These are phyloP conservation scores for Ciconia stormi DNA, from an alignment of 2,113 vertebrate genomes.

Conservation along the genomic window DNA sequence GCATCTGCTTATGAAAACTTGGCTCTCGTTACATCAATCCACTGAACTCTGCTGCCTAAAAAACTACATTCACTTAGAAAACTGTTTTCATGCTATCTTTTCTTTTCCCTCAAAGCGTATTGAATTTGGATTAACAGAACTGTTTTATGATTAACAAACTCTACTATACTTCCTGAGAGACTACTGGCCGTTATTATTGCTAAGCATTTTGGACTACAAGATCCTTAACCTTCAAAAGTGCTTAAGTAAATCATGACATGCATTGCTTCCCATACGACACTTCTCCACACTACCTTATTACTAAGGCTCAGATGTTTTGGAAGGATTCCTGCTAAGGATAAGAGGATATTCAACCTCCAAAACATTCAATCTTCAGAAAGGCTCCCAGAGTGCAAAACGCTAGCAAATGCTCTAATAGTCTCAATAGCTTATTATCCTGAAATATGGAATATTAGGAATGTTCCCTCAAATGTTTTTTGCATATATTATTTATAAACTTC, in stretches of 20 bases:
- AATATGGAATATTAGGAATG: neutral
- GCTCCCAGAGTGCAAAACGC: neutral
- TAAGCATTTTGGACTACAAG: neutral
- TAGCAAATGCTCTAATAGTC: neutral
- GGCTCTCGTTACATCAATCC: neutral
- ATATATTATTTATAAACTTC: neutral
- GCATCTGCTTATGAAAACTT: neutral
- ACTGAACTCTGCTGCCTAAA: neutral
- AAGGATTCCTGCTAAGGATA: constrained; percentile 26
- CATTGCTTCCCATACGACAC: neutral
- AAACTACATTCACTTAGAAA: neutral
- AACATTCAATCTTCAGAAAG: neutral
- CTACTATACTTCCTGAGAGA: neutral
- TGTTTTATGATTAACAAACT: neutral
- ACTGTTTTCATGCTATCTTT: neutral
- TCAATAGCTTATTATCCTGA: neutral
- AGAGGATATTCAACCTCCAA: neutral
- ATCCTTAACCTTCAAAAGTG: constrained; percentile 20
- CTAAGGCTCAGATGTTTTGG: neutral
- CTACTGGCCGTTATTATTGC: neutral
- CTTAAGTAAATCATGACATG: neutral
- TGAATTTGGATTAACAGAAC: neutral
- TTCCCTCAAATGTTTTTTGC: neutral
- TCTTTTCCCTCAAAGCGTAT: neutral
- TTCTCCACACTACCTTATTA: neutral